Conservation (phyloP, 2,797 vertebrate genomes). For the Pteronotus mesoamericanus region DNA sequence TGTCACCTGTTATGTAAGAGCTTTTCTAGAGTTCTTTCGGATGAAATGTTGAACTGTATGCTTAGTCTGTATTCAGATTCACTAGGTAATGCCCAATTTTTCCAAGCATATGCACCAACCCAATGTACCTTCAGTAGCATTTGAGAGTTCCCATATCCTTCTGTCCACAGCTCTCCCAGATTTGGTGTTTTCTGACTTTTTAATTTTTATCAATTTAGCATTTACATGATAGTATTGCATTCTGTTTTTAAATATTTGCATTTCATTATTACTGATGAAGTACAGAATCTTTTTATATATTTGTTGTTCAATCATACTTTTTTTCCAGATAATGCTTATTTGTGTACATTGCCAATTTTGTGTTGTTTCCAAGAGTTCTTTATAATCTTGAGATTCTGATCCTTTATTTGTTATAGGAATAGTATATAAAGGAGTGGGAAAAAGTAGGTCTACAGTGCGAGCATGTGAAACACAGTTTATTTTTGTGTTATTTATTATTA, state of each 20-base stretch:
- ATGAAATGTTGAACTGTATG: neutral
- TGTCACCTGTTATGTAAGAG: neutral
- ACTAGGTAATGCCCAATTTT: too few relatives aligned
- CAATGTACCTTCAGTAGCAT: neutral
- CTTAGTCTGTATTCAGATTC: neutral
- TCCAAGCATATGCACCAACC: neutral
- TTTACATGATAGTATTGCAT: neutral
- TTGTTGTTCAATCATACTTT: neutral
- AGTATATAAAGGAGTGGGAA: neutral
- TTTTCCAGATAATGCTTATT: neutral
- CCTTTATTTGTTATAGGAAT: neutral
- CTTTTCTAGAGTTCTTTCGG: neutral
- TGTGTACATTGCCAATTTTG: neutral
- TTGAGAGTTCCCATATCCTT: neutral
- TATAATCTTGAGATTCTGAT: neutral
- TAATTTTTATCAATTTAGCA: neutral
- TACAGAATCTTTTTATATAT: neutral
- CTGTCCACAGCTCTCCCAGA: neutral
- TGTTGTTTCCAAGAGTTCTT: neutral
- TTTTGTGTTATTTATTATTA: too few relatives aligned
- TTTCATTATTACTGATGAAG: neutral
- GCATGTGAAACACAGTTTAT: too few relatives aligned
- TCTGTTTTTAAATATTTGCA: neutral
- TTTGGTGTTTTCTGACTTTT: neutral
- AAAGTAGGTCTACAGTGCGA: too few relatives aligned